Evolutionary conservation across 2,113 vertebrate species (phyloP).

Genomic region (Martes martes): DNA sequence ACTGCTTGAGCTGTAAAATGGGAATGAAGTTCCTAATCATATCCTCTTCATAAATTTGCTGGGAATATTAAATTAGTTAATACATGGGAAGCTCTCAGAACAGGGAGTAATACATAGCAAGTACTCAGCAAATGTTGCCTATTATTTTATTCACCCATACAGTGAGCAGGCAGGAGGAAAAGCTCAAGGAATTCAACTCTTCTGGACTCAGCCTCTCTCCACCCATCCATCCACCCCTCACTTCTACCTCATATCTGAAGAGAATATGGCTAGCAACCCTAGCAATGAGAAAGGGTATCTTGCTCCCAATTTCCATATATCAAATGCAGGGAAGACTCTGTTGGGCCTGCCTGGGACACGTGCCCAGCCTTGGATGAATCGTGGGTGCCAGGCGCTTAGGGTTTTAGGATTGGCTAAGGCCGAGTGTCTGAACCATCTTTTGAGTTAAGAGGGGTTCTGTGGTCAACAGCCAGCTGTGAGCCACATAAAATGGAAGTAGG

Average conservation of each 20-base stretch:
- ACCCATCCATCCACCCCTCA: background rate
- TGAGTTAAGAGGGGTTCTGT: background rate
- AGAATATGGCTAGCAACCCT: background rate
- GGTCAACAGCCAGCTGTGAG: background rate
- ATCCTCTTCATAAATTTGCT: background rate
- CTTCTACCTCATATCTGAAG: background rate
- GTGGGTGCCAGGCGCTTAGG: background rate
- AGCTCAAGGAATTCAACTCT: background rate
- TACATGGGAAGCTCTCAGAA: background rate
- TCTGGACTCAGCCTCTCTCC: background rate
- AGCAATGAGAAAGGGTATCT: background rate
- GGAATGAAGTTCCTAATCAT: background rate
- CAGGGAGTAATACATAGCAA: background rate
- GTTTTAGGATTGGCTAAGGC: background rate
- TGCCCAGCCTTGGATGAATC: background rate
- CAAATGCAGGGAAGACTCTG: background rate
- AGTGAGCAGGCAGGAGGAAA: background rate
- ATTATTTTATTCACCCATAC: background rate
- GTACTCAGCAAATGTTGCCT: background rate
- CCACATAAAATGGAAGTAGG: background rate
- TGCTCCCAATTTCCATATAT: background rate
- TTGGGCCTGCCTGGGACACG: background rate
- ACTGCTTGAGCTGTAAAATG: background rate
- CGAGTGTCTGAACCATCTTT: background rate
- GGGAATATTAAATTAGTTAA: background rate